phyloP scores from a whole-genome alignment of 1,140 invertebrate genomes.

The Drosophila cardini region DNA sequence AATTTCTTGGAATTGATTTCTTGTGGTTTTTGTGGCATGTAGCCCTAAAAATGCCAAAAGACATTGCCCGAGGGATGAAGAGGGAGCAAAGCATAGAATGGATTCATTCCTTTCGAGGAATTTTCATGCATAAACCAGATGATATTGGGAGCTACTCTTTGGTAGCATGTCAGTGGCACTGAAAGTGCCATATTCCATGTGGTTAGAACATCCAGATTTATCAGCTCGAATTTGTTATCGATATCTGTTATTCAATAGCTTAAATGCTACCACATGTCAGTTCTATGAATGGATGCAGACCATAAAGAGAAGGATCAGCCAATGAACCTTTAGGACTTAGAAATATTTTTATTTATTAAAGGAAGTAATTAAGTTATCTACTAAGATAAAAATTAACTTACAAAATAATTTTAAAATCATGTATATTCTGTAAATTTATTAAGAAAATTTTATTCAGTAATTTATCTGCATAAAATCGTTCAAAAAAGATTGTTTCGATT shows the following conservation, averaged over 20 bases:
- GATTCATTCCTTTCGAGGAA: slow-evolving; percentile 19
- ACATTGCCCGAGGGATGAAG: background rate
- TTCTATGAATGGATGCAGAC: slow-evolving; percentile 4
- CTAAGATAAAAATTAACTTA: too few relatives aligned
- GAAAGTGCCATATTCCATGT: slow-evolving; percentile 40
- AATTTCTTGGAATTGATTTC: slow-evolving; percentile 81
- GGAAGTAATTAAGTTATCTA: too few relatives aligned
- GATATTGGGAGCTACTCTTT: slow-evolving; percentile 2
- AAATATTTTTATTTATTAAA: too few relatives aligned
- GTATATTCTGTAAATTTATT: too few relatives aligned
- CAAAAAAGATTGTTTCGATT: too few relatives aligned
- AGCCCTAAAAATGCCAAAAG: slow-evolving; percentile 71
- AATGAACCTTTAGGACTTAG: background rate
- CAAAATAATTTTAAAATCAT: too few relatives aligned
- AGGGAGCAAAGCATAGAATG: background rate
- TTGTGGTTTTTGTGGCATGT: slow-evolving; percentile 74
- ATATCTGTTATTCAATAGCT: slow-evolving; percentile 42
- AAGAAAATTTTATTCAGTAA: too few relatives aligned
- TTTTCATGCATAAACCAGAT: slow-evolving; percentile 17
- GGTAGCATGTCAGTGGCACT: slow-evolving; percentile 15
- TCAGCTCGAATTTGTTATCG: slow-evolving; percentile 25
- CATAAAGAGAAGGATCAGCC: background rate
- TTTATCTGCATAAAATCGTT: too few relatives aligned
- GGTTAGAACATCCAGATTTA: slow-evolving; percentile 25
- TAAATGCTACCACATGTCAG: slow-evolving; percentile 34